These are phyloP conservation scores for Matsumyia berberina DNA, from an alignment of 2,888 invertebrate species.

Conservation along the genomic window DNA sequence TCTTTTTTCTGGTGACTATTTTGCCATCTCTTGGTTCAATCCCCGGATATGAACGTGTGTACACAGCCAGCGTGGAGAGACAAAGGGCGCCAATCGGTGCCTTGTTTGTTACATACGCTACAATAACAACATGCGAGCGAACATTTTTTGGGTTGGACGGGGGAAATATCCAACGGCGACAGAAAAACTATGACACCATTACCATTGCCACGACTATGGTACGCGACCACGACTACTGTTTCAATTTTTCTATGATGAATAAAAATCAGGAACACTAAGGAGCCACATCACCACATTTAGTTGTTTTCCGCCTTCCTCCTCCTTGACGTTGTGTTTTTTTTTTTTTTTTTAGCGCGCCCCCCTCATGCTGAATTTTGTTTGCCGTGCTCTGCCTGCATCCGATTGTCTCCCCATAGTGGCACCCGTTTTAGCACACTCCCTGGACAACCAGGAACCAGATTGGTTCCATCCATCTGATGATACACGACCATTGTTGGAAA, in stretches of 20 bases:
- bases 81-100: conserved; percentile 73
- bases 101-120: conserved; percentile 69
- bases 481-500: conserved; percentile 53
- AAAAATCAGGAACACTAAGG: conserved; percentile 74
- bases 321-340: not conserved
- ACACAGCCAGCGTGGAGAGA: conserved; percentile 62
- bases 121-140: conserved; percentile 65
- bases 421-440: conserved; percentile 64
- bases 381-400: conserved; percentile 67
- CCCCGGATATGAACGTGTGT: conserved; percentile 69
- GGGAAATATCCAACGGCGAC: conserved; percentile 69
- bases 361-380: conserved; percentile 57
- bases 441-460: conserved; percentile 73
- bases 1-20: conserved; percentile 15
- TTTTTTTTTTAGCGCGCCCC: conserved; percentile 23
- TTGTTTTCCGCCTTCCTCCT: conserved; percentile 48
- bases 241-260: conserved; percentile 75
- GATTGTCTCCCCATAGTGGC: conserved; percentile 74
- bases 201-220: conserved; percentile 60
- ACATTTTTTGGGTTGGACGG: conserved; percentile 42
- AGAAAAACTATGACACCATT: conserved; percentile 75
- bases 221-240: conserved; percentile 61
- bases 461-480: conserved; percentile 65
- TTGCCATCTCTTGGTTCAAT: conserved; percentile 51
- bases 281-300: conserved; percentile 72